phyloP scores from a whole-genome alignment of 2,888 invertebrate species.

The Amphipyra berbera region DNA sequence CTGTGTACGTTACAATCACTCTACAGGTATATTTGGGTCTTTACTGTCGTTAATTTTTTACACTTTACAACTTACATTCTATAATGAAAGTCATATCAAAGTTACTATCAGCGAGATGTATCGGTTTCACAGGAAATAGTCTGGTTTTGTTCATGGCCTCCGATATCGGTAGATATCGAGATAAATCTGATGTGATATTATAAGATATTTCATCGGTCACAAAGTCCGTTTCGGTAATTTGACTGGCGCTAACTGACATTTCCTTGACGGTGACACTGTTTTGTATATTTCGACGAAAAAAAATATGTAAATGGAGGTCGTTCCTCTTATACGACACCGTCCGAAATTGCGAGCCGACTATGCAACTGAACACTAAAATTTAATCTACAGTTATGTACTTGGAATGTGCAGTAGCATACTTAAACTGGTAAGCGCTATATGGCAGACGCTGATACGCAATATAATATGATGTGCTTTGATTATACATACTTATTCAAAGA shows the following conservation, averaged over 20 bases:
- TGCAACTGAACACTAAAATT: constrained; percentile 36
- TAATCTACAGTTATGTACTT: constrained; percentile 54
- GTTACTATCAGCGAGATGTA: constrained; percentile 27
- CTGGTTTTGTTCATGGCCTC: constrained; percentile 40
- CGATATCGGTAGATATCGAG: constrained; percentile 33
- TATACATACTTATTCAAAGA: no score
- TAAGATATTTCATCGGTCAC: constrained; percentile 15
- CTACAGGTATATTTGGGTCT: background rate
- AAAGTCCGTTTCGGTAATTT: constrained; percentile 13
- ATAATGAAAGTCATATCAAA: constrained; percentile 11
- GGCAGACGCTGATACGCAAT: background rate
- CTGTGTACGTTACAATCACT: no score
- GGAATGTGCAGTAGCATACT: constrained; percentile 54
- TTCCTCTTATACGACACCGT: constrained; percentile 45
- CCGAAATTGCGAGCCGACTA: constrained; percentile 36
- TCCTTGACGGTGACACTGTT: constrained; percentile 59
- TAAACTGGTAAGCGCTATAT: constrained; percentile 23
- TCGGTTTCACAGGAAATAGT: constrained; percentile 25
- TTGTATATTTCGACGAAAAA: constrained; percentile 41
- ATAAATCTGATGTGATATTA: constrained; percentile 33
- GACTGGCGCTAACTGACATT: constrained; percentile 45
- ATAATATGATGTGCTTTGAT: no score
- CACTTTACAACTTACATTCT: background rate
- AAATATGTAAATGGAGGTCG: constrained; percentile 44
- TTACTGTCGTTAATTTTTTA: background rate